A percentile compares a stretch with the other conserved stretches of the same genome.
These are phyloP conservation scores for Vimba vimba DNA, from an alignment of 2,113 vertebrate species.

Conservation along the genomic window DNA sequence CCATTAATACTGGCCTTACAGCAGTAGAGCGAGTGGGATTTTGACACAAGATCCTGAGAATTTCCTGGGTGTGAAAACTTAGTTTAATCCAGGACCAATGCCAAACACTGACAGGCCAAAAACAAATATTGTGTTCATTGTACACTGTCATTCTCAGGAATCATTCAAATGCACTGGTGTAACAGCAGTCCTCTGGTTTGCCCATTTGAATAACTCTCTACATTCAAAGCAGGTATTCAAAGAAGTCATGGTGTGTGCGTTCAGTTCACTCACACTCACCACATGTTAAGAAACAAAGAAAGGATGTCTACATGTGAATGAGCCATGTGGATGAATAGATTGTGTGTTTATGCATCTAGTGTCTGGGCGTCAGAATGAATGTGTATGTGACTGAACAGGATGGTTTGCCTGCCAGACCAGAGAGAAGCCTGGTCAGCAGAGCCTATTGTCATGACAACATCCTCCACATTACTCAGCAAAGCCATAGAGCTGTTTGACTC, in stretches of 20 bases:
- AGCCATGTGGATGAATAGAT: neutral
- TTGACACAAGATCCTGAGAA: neutral
- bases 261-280: neutral
- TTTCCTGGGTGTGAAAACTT: slow-evolving; percentile 6
- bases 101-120: neutral
- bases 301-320: neutral
- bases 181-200: slow-evolving; percentile 13
- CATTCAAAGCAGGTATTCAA: slow-evolving; percentile 36
- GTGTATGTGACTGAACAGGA: slow-evolving; percentile 11
- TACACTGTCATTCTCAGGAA: neutral
- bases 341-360: slow-evolving; percentile 14
- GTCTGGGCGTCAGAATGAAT: neutral
- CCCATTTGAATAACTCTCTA: slow-evolving; percentile 30
- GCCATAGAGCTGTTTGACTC: neutral
- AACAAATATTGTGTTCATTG: neutral
- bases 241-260: slow-evolving; percentile 16
- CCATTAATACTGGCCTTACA: neutral
- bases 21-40: neutral
- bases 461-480: slow-evolving; percentile 38
- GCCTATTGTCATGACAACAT: slow-evolving; percentile 50
- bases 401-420: slow-evolving; percentile 27
- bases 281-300: slow-evolving; percentile 5
- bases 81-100: neutral
- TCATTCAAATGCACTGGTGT: slow-evolving; percentile 29
- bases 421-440: slow-evolving; percentile 44